Conservation (phyloP, 2,797 vertebrate species). For the Enteromius anoplus region DNA sequence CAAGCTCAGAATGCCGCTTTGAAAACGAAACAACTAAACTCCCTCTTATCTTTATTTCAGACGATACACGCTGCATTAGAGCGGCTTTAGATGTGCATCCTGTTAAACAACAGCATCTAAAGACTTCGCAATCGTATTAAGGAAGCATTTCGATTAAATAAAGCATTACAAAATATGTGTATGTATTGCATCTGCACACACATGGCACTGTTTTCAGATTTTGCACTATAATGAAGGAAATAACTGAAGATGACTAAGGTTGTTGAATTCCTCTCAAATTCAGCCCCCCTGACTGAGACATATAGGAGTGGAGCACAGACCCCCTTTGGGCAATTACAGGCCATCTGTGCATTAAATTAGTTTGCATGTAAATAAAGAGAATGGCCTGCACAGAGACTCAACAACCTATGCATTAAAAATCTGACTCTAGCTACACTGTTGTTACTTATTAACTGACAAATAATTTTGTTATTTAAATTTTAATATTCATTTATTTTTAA, state of each 20-base stretch:
- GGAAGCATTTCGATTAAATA: not conserved
- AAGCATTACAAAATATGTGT: not conserved
- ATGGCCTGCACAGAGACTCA: conserved; percentile 1
- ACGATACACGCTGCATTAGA: conserved; percentile 26
- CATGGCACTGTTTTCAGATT: not conserved
- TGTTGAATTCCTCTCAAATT: conserved; percentile 13
- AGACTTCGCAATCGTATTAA: not conserved
- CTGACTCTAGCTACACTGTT: not conserved
- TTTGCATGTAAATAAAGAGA: conserved; percentile 54
- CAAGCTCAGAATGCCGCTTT: conserved; percentile 50
- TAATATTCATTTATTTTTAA: not conserved
- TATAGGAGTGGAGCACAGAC: conserved; percentile 16
- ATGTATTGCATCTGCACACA: not conserved
- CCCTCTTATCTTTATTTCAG: conserved; percentile 38
- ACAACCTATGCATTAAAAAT: conserved; percentile 5
- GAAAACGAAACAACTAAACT: conserved; percentile 33
- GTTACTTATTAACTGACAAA: not conserved
- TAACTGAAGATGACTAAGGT: conserved; percentile 40
- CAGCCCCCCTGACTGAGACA: conserved; percentile 1
- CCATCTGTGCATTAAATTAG: conserved; percentile 60
- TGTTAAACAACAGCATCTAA: conserved; percentile 22
- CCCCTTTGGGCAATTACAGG: conserved; percentile 48
- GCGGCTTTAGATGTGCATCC: conserved; percentile 18
- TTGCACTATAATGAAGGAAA: conserved; percentile 26
- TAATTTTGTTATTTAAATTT: not conserved